Percentiles rank a stretch among this genome's conserved stretches.
Evolutionary conservation across 2,888 invertebrate species (phyloP).

Genomic region (Coronaproctus castanopsis): DNA sequence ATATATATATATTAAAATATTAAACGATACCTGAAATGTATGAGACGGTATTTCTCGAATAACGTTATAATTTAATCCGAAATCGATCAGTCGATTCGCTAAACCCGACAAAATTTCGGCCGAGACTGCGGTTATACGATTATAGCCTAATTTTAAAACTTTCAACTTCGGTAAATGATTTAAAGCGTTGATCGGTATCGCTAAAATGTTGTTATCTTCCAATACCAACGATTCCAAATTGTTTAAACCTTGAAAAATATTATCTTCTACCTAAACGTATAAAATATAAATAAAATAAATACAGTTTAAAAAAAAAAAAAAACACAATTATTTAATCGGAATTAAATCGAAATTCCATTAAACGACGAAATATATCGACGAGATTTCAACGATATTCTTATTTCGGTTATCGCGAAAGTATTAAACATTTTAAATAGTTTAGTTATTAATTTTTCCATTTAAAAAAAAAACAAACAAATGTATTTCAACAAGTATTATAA

Average conservation of each 20-base stretch:
- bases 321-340: background rate
- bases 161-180: slow-evolving; percentile 53
- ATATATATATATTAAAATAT: no score
- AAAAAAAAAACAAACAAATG: no score
- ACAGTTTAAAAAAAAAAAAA: no score
- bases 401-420: no score
- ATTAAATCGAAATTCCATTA: background rate
- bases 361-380: no score
- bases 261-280: slow-evolving; percentile 67
- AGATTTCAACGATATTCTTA: no score
- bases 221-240: slow-evolving; percentile 54
- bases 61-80: slow-evolving; percentile 63
- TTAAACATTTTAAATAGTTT: no score
- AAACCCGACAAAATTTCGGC: slow-evolving; percentile 53
- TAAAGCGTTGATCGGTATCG: slow-evolving; percentile 64
- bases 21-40: slow-evolving; percentile 52
- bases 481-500: no score
- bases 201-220: slow-evolving; percentile 68
- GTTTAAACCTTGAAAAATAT: slow-evolving; percentile 62
- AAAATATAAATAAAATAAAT: slow-evolving; percentile 11
- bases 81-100: slow-evolving; percentile 42
- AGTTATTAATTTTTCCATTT: no score
- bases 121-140: slow-evolving; percentile 66
- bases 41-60: slow-evolving; percentile 64
- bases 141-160: slow-evolving; percentile 59